phyloP scores from a whole-genome alignment of 2,113 vertebrate species.

The Scalopus aquaticus region DNA sequence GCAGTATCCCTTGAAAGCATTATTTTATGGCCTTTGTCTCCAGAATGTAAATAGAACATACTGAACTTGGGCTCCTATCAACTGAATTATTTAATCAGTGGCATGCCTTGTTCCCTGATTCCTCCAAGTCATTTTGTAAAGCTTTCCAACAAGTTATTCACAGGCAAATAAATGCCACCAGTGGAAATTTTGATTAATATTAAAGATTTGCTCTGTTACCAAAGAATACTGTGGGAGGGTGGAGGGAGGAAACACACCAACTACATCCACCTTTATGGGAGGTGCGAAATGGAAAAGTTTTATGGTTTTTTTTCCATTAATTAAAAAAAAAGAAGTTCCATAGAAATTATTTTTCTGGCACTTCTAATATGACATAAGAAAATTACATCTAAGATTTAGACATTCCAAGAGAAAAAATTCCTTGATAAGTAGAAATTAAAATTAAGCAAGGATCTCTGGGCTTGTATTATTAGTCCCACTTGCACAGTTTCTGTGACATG shows the following conservation, averaged over 20 bases:
- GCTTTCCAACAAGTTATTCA: constrained; percentile 35
- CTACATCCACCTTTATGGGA: constrained; percentile 4
- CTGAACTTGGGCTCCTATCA: neutral
- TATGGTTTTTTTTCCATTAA: neutral
- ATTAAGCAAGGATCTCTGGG: neutral
- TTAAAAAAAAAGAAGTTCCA: neutral
- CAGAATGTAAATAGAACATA: neutral
- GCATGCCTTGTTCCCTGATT: neutral
- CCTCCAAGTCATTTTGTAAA: neutral
- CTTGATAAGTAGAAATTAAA: constrained; percentile 25
- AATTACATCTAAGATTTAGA: constrained; percentile 42
- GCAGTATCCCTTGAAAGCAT: neutral
- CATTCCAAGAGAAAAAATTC: constrained; percentile 29
- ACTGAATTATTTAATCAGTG: neutral
- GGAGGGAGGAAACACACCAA: neutral
- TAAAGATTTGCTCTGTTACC: constrained; percentile 7
- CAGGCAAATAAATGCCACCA: constrained; percentile 39
- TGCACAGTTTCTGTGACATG: neutral
- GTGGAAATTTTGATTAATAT: neutral
- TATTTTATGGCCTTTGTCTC: neutral
- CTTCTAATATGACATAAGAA: neutral
- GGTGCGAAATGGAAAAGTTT: neutral
- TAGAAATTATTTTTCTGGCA: neutral
- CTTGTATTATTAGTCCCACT: neutral
- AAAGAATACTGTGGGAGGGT: neutral